Evolutionary conservation across 2,113 vertebrate genomes (phyloP).

Genomic region (Sturnira hondurensis): DNA sequence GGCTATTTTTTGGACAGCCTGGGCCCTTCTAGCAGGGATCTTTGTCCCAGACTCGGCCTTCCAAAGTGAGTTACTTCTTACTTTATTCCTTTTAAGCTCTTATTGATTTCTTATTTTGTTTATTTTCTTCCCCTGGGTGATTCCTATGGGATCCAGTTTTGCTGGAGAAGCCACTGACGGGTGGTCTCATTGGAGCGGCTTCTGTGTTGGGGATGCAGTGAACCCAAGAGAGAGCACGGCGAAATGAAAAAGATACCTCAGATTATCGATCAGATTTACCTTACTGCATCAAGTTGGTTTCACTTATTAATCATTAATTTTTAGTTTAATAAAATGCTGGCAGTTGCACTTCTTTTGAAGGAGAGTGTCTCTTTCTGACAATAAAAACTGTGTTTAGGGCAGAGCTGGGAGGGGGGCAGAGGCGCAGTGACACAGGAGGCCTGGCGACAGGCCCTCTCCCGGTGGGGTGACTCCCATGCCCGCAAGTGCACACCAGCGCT

Average conservation of each 20-base stretch:
- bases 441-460: not conserved
- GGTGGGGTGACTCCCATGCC: not conserved
- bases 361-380: not conserved
- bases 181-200: not conserved
- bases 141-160: not conserved
- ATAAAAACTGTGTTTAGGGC: not conserved
- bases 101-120: not conserved
- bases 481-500: rapidly evolving
- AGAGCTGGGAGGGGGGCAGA: not conserved
- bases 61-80: not conserved
- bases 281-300: not conserved
- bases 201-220: not conserved
- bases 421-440: not conserved
- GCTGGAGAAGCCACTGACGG: not conserved
- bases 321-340: not conserved
- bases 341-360: not conserved
- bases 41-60: not conserved
- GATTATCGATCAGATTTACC: not conserved
- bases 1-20: not conserved
- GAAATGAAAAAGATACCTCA: not conserved
- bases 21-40: not conserved
- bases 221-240: not conserved
- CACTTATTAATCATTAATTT: not conserved
- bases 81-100: not conserved
- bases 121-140: not conserved